Evolutionary conservation across 2,797 vertebrate species (phyloP).

Genomic region (Crocidura indochinensis): DNA sequence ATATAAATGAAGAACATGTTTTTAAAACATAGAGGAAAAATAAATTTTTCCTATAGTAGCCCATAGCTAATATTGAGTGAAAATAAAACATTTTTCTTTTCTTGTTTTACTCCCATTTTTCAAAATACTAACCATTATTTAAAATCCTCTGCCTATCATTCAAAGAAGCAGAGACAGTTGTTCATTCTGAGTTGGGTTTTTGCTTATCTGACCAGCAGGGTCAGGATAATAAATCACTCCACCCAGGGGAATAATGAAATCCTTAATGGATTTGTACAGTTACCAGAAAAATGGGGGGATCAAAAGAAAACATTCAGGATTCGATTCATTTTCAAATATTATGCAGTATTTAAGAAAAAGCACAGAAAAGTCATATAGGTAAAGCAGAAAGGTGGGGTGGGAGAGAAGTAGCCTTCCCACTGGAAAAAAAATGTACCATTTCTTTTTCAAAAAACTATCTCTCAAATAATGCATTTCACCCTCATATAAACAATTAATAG

Average conservation of each 20-base stretch:
- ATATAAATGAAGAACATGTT: conserved; percentile 69
- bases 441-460: conserved; percentile 13
- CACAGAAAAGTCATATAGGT: conserved; percentile 3
- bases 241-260: conserved; percentile 73
- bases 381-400: neutral
- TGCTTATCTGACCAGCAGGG: conserved; percentile 76
- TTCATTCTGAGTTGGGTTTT: conserved; percentile 70
- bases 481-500: too few species aligned
- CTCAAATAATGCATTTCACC: too few species aligned
- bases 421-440: neutral
- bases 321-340: conserved; percentile 60
- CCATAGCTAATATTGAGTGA: neutral
- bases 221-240: conserved; percentile 83
- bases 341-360: conserved; percentile 25
- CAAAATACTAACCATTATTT: conserved; percentile 76
- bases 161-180: conserved; percentile 60
- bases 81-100: conserved; percentile 68
- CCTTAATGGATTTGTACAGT: conserved; percentile 76
- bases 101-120: conserved; percentile 73
- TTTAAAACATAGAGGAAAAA: conserved; percentile 54
- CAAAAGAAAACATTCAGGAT: conserved; percentile 64
- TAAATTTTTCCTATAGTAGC: conserved; percentile 19
- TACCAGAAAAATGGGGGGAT: neutral
- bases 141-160: conserved; percentile 75
- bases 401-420: conserved; percentile 8